Conservation (phyloP, 2,888 invertebrate genomes). For the Thyatira batis region DNA sequence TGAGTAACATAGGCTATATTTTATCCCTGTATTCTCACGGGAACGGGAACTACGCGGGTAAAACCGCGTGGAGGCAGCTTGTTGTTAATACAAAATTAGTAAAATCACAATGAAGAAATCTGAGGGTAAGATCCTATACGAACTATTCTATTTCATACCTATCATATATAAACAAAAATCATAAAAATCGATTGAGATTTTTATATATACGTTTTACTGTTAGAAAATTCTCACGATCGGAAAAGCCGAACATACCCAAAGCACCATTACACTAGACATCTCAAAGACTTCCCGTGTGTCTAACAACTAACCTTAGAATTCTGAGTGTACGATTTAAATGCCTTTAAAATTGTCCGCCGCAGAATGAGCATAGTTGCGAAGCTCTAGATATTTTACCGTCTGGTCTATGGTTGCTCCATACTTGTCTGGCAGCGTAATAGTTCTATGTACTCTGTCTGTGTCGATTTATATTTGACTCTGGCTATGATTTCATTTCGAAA, state of each 20-base stretch:
- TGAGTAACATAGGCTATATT: no score
- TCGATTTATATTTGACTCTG: slow-evolving; percentile 21
- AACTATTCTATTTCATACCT: no score
- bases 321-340: background rate
- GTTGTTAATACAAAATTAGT: no score
- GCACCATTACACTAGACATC: background rate
- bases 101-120: no score
- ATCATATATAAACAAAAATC: no score
- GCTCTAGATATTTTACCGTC: slow-evolving; percentile 8
- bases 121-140: no score
- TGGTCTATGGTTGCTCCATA: slow-evolving; percentile 7
- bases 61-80: no score
- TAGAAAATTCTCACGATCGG: background rate
- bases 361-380: slow-evolving; percentile 18
- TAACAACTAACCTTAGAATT: slow-evolving; percentile 9
- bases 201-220: background rate
- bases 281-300: background rate
- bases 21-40: no score
- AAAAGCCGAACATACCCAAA: background rate
- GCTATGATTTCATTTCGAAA: background rate
- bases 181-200: no score
- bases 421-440: slow-evolving; percentile 21
- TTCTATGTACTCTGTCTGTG: slow-evolving; percentile 9
- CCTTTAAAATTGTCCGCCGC: slow-evolving; percentile 26
- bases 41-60: no score